Percentiles rank a stretch among this genome's conserved stretches.
These are phyloP conservation scores for Anthrax anthrax DNA, from an alignment of 2,888 invertebrate genomes.

Conservation along the genomic window DNA sequence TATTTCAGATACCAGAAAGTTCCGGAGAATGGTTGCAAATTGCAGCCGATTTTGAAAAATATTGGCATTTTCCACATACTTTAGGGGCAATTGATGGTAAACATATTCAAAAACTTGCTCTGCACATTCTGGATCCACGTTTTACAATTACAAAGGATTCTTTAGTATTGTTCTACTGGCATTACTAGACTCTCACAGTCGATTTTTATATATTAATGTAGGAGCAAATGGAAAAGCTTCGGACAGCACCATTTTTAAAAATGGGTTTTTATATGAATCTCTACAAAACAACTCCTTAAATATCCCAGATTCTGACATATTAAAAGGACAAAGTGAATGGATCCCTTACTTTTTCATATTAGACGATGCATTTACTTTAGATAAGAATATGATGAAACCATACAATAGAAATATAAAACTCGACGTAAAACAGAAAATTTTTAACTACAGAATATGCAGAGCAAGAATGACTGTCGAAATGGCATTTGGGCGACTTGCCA, in stretches of 20 bases:
- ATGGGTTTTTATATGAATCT: no score
- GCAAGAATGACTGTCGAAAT: not conserved
- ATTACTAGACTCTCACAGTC: not conserved
- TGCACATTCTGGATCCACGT: no score
- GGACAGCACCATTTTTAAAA: no score
- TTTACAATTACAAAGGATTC: conserved; percentile 19
- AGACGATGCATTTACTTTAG: conserved; percentile 1
- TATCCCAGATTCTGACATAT: not conserved
- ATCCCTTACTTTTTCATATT: conserved; percentile 1
- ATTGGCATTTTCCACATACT: no score
- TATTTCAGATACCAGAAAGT: no score
- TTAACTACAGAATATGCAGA: conserved; percentile 2
- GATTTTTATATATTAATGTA: conserved; percentile 1
- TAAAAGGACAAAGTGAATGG: not conserved
- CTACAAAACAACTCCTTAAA: no score
- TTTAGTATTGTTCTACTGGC: conserved; percentile 1
- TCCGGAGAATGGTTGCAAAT: no score
- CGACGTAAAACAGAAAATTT: not conserved
- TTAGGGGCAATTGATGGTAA: no score
- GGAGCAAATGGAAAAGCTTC: conserved; percentile 2
- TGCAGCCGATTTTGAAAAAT: no score
- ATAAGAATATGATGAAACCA: conserved; percentile 1
- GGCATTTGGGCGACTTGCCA: conserved; percentile 2
- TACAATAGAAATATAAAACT: not conserved
- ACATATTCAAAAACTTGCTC: no score